Base-by-base conservation (phyloP, 2,113 vertebrate genomes). In the Tricholaema leucomelas region DNA sequence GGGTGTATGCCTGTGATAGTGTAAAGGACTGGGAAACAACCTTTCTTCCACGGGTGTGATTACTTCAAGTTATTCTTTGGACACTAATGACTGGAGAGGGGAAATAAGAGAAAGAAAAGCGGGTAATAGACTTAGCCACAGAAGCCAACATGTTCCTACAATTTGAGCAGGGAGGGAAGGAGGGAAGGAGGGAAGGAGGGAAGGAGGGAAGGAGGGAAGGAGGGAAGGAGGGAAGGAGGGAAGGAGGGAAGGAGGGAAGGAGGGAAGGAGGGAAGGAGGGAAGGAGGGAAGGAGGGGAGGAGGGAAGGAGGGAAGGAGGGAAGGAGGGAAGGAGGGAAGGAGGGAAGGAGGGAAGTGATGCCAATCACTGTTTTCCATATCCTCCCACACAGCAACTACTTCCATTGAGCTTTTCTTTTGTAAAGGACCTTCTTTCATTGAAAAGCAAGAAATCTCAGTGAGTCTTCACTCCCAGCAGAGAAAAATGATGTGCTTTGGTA, bases 331-430 rank as follows among this genome's bases (percentile, higher is more conserved):
- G n/a, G n/a, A n/a, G n/a, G n/a, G n/a, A n/a, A n/a, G n/a, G n/a
- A n/a, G n/a, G n/a, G n/a, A n/a, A n/a, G n/a, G n/a, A 44, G 17
- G 42, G 17, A 92, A 94, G 74, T 67, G 92, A 93, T 87, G 94
- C 84, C 94, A 94, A 72, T 95, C 80, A 75, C 82, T 94, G 94
- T 97, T 97, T 97, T 96, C 96, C 95, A 75, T 86, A 94, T 93
- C 93, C 80, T 96, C 97, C 97, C 95, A 97, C 93, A 0, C 81
- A 96, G 87, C 92, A 91, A 96, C 95, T 87, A 96, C 92, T 96
- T 96, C 94, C 96, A 90, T 97, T 96, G 88, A 96, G 96, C 55
- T 78, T 95, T 93, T 93, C 79, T 94, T 89, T 96, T 96, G 94
- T 95, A 91, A 91, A 97, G 96, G 58, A 64, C 87, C 75, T 94